These are phyloP conservation scores for Hucho hucho DNA, from an alignment of 2,113 vertebrate species.

Conservation along the genomic window DNA sequence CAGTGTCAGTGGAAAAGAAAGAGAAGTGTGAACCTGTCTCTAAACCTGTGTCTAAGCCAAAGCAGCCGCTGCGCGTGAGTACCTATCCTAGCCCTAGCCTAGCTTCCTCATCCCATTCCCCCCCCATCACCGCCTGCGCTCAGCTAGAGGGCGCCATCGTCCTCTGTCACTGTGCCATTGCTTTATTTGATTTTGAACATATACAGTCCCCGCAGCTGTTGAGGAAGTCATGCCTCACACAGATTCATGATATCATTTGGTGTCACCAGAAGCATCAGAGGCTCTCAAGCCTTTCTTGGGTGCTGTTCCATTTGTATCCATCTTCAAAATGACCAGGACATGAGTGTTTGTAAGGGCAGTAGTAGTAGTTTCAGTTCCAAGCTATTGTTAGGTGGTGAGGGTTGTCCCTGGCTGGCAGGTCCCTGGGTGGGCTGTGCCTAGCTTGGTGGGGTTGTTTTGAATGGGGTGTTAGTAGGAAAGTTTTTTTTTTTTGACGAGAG, in stretches of 20 bases:
- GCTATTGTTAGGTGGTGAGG: constrained; percentile 22
- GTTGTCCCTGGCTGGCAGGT: constrained; percentile 13
- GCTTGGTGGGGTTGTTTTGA: not conserved
- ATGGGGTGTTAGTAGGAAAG: constrained; percentile 1
- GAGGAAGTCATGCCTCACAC: constrained; percentile 32
- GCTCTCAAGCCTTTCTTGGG: constrained; percentile 10
- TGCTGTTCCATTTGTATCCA: constrained; percentile 39
- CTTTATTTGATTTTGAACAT: constrained; percentile 38
- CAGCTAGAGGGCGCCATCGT: constrained; percentile 51
- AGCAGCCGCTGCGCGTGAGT: constrained; percentile 79
- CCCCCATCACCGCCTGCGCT: constrained; percentile 51
- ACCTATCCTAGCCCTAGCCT: constrained; percentile 60
- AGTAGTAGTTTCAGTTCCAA: constrained; percentile 40
- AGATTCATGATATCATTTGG: constrained; percentile 44
- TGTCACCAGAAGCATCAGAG: constrained; percentile 38
- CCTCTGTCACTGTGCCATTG: constrained; percentile 54
- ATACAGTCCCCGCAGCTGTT: constrained; percentile 35
- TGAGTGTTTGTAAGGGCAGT: constrained; percentile 46
- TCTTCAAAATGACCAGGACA: constrained; percentile 55
- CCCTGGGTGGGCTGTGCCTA: constrained; percentile 19
- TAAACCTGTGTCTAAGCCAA: constrained; percentile 71
- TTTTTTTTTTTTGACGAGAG: not conserved
- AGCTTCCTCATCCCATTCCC: constrained; percentile 42
- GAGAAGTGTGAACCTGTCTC: constrained; percentile 59
- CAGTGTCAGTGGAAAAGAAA: constrained; percentile 73